These are phyloP conservation scores for Sebastes glaucus DNA, from an alignment of 2,797 vertebrate genomes.

Conservation along the genomic window DNA sequence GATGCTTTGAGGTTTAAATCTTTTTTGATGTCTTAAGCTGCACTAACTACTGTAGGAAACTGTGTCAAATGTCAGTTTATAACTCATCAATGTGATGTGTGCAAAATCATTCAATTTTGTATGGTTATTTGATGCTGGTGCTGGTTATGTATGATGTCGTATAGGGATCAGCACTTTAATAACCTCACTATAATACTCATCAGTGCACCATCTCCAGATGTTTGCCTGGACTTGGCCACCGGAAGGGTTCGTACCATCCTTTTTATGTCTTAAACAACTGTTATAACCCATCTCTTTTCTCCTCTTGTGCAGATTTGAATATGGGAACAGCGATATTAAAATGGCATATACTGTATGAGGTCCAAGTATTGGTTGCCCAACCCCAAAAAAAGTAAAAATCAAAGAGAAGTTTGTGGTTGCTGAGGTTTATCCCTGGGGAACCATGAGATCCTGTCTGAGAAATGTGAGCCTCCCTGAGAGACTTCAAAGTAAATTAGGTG, in stretches of 20 bases:
- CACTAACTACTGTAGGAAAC: background rate
- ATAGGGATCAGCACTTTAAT: background rate
- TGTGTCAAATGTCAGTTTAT: background rate
- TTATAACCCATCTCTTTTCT: background rate
- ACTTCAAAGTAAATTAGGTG: slow-evolving; percentile 72
- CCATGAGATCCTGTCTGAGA: slow-evolving; percentile 57
- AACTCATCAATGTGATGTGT: background rate
- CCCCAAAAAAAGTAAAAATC: slow-evolving; percentile 34
- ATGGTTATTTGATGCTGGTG: background rate
- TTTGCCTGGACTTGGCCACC: background rate
- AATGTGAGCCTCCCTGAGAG: slow-evolving; percentile 64
- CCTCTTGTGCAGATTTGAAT: background rate
- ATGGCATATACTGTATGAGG: background rate
- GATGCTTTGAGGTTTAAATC: background rate
- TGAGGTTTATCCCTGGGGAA: slow-evolving; percentile 54
- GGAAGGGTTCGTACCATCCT: background rate
- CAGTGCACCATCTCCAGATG: background rate
- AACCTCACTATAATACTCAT: background rate
- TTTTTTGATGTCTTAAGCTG: background rate
- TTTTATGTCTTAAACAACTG: background rate
- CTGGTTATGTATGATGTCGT: background rate
- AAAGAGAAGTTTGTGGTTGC: slow-evolving; percentile 56
- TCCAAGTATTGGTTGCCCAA: slow-evolving; percentile 26
- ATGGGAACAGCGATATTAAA: background rate
- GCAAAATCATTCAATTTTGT: background rate